Evolutionary conservation across 2,113 vertebrate genomes (phyloP), one percentile per base, ranked within the genome.

Genomic region (Zapornia atra): DNA sequence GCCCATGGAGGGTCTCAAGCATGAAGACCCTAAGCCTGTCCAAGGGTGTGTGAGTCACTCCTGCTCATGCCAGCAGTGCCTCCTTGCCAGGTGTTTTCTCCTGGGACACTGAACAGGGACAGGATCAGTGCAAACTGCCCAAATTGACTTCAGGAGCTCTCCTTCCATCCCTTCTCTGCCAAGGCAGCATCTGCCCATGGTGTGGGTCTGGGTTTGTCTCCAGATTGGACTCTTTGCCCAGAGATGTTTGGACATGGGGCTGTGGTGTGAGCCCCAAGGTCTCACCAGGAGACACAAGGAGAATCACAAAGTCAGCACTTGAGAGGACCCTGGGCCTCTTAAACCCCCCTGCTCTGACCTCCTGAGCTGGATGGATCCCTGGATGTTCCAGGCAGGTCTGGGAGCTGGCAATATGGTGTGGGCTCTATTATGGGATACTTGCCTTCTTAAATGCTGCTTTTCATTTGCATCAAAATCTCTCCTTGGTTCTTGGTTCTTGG

Each of bases 391-490:
- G 90, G 82, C 86, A 92, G 61, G 31, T 57, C 75, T 70, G 46
- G 73, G 79, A 88, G 90, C 85, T 53, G 68, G 51, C 36, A 60
- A 6, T 40, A 57, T 36, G 53, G 26, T 50, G 57, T 46, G 73
- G 59, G 75, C 59, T 90, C 91, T 85, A 69, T 94, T 91, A 83
- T 94, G 91, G 97, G 97, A 96, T 92, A 94, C 97, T 96, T 93
- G 76, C 53, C 88, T 93, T 96, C 98, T 98, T 98, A 98, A 98
- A 98, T 88, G 56, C 56, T 22, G 25, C 90, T 85, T 95, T 96
- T 95, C 95, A 96, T 95, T 97, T 96, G 84, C 90, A 95, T 95
- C 91, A 96, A 73, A 97, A 93, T 42, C 92, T 96, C 65, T 95
- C 73, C 82, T 96, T 66, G 48, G 59, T 93, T 94, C 82, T 96